Conservation (phyloP, 2,797 vertebrate species). For the Squalus acanthias region DNA sequence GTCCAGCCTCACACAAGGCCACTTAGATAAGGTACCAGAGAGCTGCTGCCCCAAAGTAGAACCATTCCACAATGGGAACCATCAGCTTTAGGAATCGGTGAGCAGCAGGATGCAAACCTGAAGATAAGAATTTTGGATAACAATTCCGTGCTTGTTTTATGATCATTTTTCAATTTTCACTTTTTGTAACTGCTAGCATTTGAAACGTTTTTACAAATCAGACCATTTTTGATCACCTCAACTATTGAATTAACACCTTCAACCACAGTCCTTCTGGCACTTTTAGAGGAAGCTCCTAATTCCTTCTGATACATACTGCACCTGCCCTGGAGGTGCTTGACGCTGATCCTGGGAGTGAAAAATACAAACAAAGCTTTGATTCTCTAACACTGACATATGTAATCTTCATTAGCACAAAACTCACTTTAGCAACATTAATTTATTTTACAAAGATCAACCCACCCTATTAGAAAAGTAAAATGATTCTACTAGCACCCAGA, state of each 20-base stretch:
- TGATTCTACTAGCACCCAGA: background rate
- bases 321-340: background rate
- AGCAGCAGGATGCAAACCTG: background rate
- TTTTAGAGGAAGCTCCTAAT: background rate
- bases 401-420: background rate
- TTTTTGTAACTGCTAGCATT: background rate
- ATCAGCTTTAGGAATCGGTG: background rate
- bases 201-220: background rate
- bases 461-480: background rate
- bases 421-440: constrained; percentile 3
- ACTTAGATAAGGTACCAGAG: background rate
- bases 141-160: background rate
- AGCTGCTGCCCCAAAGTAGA: background rate
- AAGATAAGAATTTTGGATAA: background rate
- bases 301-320: background rate
- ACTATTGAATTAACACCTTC: background rate
- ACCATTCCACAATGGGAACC: background rate
- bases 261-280: background rate
- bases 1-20: background rate
- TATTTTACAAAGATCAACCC: background rate
- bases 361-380: background rate
- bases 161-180: background rate
- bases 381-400: background rate
- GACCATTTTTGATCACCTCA: background rate
- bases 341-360: background rate